A percentile compares a stretch with the other conserved stretches of the same genome.
These are phyloP conservation scores for Neoaliturus tenellus DNA, from an alignment of 2,888 invertebrate species.

Conservation along the genomic window DNA sequence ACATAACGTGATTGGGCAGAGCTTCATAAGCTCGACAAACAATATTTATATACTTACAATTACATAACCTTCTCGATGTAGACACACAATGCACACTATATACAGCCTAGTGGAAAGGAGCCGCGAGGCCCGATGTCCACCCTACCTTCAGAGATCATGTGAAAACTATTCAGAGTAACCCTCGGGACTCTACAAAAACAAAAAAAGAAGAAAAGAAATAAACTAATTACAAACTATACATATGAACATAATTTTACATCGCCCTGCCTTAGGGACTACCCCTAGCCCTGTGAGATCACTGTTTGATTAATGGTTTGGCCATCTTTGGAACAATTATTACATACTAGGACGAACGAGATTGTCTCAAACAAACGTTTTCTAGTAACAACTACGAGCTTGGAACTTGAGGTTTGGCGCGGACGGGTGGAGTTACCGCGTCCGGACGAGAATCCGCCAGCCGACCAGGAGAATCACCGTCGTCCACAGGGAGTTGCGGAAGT, in stretches of 20 bases:
- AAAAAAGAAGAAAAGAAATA: constrained; percentile 62
- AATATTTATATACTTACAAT: constrained; percentile 49
- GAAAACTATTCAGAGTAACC: constrained; percentile 66
- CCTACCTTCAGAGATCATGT: constrained; percentile 66
- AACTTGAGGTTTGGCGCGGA: constrained; percentile 23
- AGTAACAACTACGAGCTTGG: constrained; percentile 29
- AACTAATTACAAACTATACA: constrained; percentile 59
- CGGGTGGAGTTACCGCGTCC: constrained; percentile 74
- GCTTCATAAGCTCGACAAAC: constrained; percentile 42
- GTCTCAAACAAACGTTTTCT: constrained; percentile 20
- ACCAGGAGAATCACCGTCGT: constrained; percentile 79
- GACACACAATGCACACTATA: constrained; percentile 49
- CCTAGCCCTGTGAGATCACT: constrained; percentile 59
- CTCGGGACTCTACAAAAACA: constrained; percentile 60
- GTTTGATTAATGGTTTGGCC: constrained; percentile 62
- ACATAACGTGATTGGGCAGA: constrained; percentile 10
- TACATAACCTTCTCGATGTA: constrained; percentile 33
- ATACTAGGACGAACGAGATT: constrained; percentile 37
- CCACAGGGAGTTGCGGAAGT: constrained; percentile 77
- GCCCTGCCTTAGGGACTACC: not conserved
- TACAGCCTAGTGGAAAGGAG: constrained; percentile 22
- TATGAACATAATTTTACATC: constrained; percentile 56
- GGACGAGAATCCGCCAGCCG: constrained; percentile 78
- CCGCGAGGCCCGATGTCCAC: not conserved
- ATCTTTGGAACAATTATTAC: constrained; percentile 61